Percentiles rank a stretch among this genome's conserved stretches.
phyloP scores from a whole-genome alignment of 2,888 invertebrate genomes.

The Apoda limacodes region DNA sequence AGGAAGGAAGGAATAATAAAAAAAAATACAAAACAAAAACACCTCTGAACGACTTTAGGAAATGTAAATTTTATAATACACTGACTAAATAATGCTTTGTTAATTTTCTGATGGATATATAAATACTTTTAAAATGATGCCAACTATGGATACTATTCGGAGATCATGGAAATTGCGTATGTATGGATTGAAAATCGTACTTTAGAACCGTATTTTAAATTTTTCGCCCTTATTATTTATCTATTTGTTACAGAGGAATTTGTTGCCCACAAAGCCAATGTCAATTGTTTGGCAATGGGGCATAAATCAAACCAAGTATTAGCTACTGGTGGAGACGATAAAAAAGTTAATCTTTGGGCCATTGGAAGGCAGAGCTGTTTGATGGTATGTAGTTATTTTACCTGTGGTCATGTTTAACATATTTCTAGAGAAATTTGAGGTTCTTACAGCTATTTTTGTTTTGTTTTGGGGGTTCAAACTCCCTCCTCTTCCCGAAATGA shows the following conservation, averaged over 20 bases:
- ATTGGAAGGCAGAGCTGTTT: conserved; percentile 95
- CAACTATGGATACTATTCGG: conserved; percentile 69
- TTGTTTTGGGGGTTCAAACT: too few relatives aligned
- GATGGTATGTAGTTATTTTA: conserved; percentile 81
- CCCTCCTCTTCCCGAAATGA: too few relatives aligned
- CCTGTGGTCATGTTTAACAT: too few relatives aligned
- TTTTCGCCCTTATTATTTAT: not conserved
- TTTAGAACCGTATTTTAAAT: too few relatives aligned
- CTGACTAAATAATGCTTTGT: too few relatives aligned
- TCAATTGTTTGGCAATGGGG: conserved; percentile 89
- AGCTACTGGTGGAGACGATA: conserved; percentile 96
- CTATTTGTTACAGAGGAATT: conserved; percentile 79
- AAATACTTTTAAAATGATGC: too few relatives aligned
- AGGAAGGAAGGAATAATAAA: conserved; percentile 24
- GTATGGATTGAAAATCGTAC: conserved; percentile 38
- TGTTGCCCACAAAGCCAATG: conserved; percentile 87
- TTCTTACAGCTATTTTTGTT: too few relatives aligned
- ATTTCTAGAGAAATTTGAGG: too few relatives aligned
- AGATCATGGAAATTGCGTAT: conserved; percentile 88
- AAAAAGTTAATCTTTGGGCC: conserved; percentile 97
- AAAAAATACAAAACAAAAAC: conserved; percentile 12
- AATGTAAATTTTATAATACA: too few relatives aligned
- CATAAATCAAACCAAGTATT: conserved; percentile 92
- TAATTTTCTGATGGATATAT: too few relatives aligned
- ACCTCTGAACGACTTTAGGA: too few relatives aligned